These are phyloP conservation scores for Tiliacea aurago DNA, from an alignment of 2,888 invertebrate species.

Conservation along the genomic window DNA sequence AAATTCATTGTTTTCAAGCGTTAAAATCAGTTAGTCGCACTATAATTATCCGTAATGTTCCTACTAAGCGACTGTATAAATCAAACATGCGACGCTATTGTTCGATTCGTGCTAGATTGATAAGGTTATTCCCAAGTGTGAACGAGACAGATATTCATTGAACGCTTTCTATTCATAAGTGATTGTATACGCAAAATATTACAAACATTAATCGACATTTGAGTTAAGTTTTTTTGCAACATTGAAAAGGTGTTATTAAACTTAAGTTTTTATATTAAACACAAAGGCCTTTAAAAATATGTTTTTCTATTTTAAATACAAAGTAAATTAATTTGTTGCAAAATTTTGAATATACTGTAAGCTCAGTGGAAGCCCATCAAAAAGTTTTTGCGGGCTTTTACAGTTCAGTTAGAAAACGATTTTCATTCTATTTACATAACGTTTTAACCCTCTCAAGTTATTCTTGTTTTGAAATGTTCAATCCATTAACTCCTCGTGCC, in stretches of 20 bases:
- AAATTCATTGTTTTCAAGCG: conserved; percentile 73
- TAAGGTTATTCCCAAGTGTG: conserved; percentile 89
- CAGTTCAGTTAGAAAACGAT: conserved; percentile 82
- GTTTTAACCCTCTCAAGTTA: conserved; percentile 80
- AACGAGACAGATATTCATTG: conserved; percentile 88
- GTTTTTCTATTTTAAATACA: not conserved
- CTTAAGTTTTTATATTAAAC: not conserved
- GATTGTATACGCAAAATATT: conserved; percentile 78
- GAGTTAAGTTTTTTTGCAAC: conserved; percentile 1
- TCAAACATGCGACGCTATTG: conserved; percentile 90
- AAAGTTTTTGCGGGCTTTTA: conserved; percentile 84
- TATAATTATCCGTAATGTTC: conserved; percentile 90
- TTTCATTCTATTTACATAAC: conserved; percentile 83
- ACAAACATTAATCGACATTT: conserved; percentile 60
- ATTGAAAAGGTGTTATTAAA: conserved; percentile 3
- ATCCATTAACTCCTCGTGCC: conserved; percentile 77
- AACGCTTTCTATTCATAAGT: conserved; percentile 86
- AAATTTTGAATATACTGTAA: conserved; percentile 71
- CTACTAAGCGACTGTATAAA: conserved; percentile 91
- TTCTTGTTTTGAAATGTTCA: conserved; percentile 80
- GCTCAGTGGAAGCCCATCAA: conserved; percentile 79
- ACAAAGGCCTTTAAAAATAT: not conserved
- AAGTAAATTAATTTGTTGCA: conserved; percentile 49
- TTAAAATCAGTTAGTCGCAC: conserved; percentile 79
- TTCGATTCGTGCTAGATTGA: conserved; percentile 91